Percentiles rank a stretch among this genome's conserved stretches.
Conservation (phyloP, 2,888 invertebrate species). For the Ommatoiulus sabulosus region DNA sequence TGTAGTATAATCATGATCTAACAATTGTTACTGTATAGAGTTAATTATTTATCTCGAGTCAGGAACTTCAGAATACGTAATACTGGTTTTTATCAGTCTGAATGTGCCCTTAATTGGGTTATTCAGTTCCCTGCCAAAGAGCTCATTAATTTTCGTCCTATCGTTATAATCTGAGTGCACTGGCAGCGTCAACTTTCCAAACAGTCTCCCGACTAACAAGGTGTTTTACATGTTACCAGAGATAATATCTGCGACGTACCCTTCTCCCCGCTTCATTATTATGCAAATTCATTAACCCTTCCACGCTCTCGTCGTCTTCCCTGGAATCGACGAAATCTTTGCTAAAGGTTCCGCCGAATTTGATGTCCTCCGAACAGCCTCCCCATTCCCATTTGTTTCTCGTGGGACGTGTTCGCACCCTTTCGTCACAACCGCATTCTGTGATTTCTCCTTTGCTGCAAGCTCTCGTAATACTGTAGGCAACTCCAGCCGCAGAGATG, state of each 20-base stretch:
- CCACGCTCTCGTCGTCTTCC: slow-evolving; percentile 79
- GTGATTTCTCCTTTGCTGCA: slow-evolving; percentile 87
- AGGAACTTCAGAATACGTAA: too few species aligned
- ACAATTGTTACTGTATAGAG: too few species aligned
- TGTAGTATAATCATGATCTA: too few species aligned
- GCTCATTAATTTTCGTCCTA: neutral
- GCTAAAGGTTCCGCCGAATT: slow-evolving; percentile 86
- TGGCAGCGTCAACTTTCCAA: neutral
- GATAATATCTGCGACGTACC: slow-evolving; percentile 70
- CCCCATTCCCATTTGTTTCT: slow-evolving; percentile 84
- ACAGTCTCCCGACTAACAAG: neutral
- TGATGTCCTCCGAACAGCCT: slow-evolving; percentile 90
- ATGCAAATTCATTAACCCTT: slow-evolving; percentile 88
- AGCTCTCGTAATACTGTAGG: slow-evolving; percentile 87
- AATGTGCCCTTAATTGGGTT: neutral
- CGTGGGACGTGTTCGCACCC: slow-evolving; percentile 78
- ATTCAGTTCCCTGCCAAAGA: neutral
- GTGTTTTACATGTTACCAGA: neutral
- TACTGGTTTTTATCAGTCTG: too few species aligned
- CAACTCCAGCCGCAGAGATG: slow-evolving; percentile 88
- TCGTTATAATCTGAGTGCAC: neutral
- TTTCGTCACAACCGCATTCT: slow-evolving; percentile 88
- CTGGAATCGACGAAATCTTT: slow-evolving; percentile 86
- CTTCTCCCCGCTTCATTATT: slow-evolving; percentile 93
- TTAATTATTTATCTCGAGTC: too few species aligned